Evolutionary conservation across 2,888 invertebrate genomes (phyloP), one percentile per base, ranked within the genome.

Genomic region (Liodrosophila aerea): DNA sequence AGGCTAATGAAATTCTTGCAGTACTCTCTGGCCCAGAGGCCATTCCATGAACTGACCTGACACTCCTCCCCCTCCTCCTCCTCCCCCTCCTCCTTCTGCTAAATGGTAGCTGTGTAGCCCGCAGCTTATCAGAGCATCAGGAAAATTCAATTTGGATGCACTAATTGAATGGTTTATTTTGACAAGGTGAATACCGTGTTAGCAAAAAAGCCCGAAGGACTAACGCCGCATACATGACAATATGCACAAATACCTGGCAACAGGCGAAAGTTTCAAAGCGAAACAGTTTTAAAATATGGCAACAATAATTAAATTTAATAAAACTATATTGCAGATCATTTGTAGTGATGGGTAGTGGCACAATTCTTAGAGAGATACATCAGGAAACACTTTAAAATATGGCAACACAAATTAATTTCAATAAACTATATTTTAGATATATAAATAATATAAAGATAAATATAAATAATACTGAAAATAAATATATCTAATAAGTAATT

Each of bases 81-180:
- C 22, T 5, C 2, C 3, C 22, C 2, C 22, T 22, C 22, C 22
- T 2, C 22, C 22, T 5, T 5, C 22, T 22, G 30, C 11, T 7
- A 34, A 9, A 34, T 12, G 46, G 50, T 64, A 51, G 39, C 37
- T 31, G 50, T 39, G 36, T 73, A 58, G 71, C 71, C 76, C 60
- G 57, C 65, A 74, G 77, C 77, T 77, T 77, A 81, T 77, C 77
- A 64, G 51, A 54, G 66, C 61, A 73, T 69, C 75, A 64, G 72
- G 66, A 77, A 78, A 78, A 77, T 78, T 78, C 78, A 78, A 78
- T 78, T 78, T 81, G 60, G 56, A 45, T 67, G 64, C 73, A 81
- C 82, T 78, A 78, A 78, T 78, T 78, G 78, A 81, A 78, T 78
- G 78, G 78, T 81, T 78, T 78, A 78, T 78, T 78, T 78, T 78